These are phyloP conservation scores for Drosophila neotestacea DNA, from an alignment of 2,888 invertebrate species.

Conservation along the genomic window DNA sequence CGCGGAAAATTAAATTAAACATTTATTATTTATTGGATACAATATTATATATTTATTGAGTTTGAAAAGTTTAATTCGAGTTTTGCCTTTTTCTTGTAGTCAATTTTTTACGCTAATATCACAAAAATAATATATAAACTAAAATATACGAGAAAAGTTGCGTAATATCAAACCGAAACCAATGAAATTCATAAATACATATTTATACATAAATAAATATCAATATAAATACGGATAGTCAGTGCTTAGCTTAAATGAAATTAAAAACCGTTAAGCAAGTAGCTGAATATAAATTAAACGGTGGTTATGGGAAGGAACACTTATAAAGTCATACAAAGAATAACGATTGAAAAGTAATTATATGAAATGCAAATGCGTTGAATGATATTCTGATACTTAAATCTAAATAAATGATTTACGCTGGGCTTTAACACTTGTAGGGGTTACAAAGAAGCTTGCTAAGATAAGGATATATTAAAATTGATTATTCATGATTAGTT, in stretches of 20 bases:
- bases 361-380: conserved; percentile 44
- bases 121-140: conserved; percentile 82
- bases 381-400: conserved; percentile 54
- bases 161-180: conserved; percentile 73
- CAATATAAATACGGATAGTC: conserved; percentile 50
- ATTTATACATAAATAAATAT: conserved; percentile 38
- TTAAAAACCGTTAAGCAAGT: conserved; percentile 36
- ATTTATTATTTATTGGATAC: conserved; percentile 31
- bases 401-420: conserved; percentile 55
- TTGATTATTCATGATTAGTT: conserved; percentile 71
- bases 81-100: conserved; percentile 67
- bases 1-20: conserved; percentile 35
- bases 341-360: conserved; percentile 49
- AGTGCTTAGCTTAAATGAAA: conserved; percentile 44
- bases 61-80: conserved; percentile 77
- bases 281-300: conserved; percentile 49
- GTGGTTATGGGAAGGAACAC: conserved; percentile 42
- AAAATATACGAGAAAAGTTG: conserved; percentile 58
- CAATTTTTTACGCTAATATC: conserved; percentile 81
- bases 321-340: conserved; percentile 29
- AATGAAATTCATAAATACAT: conserved; percentile 52
- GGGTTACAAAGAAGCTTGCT: conserved; percentile 61
- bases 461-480: conserved; percentile 68
- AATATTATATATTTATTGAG: conserved; percentile 72
- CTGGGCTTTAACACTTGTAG: conserved; percentile 48